These are phyloP conservation scores for Empidonax traillii DNA, from an alignment of 2,113 vertebrate genomes.

Conservation along the genomic window DNA sequence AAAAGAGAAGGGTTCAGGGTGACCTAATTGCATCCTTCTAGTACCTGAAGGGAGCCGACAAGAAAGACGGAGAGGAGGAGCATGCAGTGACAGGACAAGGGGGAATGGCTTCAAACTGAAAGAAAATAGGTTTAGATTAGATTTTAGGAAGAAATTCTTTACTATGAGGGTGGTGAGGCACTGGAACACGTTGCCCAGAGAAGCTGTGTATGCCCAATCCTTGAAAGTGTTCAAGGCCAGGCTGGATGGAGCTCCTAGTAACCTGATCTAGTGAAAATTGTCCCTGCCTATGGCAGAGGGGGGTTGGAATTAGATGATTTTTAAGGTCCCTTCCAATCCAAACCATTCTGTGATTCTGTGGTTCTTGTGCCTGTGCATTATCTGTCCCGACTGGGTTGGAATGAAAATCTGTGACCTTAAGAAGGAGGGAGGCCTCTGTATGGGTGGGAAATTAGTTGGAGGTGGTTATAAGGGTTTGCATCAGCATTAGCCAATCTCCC, in stretches of 20 bases:
- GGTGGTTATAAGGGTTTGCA: background rate
- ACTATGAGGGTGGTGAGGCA: background rate
- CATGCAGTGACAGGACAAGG: background rate
- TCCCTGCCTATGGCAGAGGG: background rate
- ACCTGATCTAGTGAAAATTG: background rate
- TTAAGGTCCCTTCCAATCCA: background rate
- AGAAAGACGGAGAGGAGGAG: background rate
- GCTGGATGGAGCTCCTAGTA: background rate
- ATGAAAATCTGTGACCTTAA: background rate
- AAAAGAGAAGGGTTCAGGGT: background rate
- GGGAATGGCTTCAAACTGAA: background rate
- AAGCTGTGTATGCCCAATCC: background rate
- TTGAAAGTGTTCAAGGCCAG: background rate
- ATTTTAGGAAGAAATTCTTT: background rate
- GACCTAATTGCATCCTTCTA: background rate
- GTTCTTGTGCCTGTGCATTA: background rate
- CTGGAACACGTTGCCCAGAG: background rate
- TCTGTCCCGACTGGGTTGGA: background rate
- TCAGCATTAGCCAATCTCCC: background rate
- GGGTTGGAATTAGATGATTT: background rate
- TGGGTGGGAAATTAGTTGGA: background rate
- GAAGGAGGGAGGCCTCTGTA: background rate
- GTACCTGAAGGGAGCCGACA: background rate
- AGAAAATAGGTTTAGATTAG: background rate
- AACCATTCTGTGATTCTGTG: background rate